Conservation (phyloP, 1,140 invertebrate species). For the Gryllus bimaculatus region DNA sequence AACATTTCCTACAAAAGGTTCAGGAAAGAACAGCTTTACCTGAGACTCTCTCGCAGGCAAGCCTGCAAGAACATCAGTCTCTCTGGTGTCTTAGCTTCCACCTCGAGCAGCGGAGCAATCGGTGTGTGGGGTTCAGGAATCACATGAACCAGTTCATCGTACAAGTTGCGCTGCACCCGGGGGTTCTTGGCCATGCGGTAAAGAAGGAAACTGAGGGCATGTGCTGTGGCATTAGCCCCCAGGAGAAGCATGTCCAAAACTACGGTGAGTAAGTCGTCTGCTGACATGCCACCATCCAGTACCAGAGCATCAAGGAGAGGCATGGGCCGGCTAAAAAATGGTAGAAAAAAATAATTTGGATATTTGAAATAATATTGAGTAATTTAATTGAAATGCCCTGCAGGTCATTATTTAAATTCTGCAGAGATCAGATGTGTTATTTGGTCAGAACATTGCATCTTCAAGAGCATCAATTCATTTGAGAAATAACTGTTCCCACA, state of each 20-base stretch:
- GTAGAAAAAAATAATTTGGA: background rate
- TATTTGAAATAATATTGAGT: background rate
- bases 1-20: no score
- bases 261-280: constrained; percentile 48
- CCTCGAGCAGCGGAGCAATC: no score
- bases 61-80: constrained; percentile 51
- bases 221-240: constrained; percentile 46
- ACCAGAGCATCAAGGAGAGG: constrained; percentile 41
- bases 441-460: background rate
- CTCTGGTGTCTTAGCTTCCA: constrained; percentile 33
- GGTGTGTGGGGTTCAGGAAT: constrained; percentile 26
- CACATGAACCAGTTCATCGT: constrained; percentile 41
- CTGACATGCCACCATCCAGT: constrained; percentile 33
- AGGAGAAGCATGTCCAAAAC: constrained; percentile 54
- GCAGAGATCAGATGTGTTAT: background rate
- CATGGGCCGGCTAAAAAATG: background rate
- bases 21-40: constrained; percentile 31
- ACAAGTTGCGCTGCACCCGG: constrained; percentile 45
- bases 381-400: background rate
- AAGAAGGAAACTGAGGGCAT: constrained; percentile 45
- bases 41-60: constrained; percentile 55
- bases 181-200: constrained; percentile 50
- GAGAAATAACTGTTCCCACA: no score
- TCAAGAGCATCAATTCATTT: no score
- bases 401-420: background rate